Conservation (phyloP, 2,888 invertebrate genomes). For the Eilema caniola region DNA sequence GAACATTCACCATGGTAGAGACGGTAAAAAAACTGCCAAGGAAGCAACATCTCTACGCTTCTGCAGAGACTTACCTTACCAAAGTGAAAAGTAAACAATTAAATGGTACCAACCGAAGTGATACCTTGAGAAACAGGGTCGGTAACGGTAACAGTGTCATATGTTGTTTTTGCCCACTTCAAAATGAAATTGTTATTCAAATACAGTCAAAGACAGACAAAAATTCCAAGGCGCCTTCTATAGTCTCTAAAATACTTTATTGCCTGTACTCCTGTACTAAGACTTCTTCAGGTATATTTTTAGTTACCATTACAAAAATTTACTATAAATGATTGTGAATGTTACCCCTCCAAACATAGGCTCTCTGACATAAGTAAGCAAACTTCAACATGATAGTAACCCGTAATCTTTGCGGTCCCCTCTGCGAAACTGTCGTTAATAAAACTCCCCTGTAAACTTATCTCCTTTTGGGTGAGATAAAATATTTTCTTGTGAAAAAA, state of each 20-base stretch:
- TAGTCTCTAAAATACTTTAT: background rate
- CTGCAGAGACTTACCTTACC: too few relatives aligned
- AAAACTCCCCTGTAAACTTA: conserved; percentile 70
- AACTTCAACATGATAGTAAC: conserved; percentile 69
- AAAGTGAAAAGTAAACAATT: too few relatives aligned
- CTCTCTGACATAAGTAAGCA: conserved; percentile 64
- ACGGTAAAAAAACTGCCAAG: too few relatives aligned
- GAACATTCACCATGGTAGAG: too few relatives aligned
- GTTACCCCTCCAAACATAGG: conserved; percentile 50
- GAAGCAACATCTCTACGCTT: too few relatives aligned
- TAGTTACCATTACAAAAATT: conserved; percentile 28
- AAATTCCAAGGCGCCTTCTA: too few relatives aligned
- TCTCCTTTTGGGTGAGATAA: conserved; percentile 62
- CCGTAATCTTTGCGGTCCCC: conserved; percentile 69
- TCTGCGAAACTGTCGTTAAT: conserved; percentile 78
- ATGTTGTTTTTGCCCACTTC: too few relatives aligned
- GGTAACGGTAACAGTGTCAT: too few relatives aligned
- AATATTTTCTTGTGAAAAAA: conserved; percentile 69
- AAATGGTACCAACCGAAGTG: too few relatives aligned
- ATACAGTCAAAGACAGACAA: too few relatives aligned
- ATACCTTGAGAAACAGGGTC: too few relatives aligned
- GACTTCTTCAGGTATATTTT: conserved; percentile 31
- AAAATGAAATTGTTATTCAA: too few relatives aligned
- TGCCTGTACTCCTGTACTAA: background rate
- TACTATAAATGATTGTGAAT: conserved; percentile 40